Base-by-base conservation (phyloP, 2,888 invertebrate genomes). In the Lampropteryx suffumata region DNA sequence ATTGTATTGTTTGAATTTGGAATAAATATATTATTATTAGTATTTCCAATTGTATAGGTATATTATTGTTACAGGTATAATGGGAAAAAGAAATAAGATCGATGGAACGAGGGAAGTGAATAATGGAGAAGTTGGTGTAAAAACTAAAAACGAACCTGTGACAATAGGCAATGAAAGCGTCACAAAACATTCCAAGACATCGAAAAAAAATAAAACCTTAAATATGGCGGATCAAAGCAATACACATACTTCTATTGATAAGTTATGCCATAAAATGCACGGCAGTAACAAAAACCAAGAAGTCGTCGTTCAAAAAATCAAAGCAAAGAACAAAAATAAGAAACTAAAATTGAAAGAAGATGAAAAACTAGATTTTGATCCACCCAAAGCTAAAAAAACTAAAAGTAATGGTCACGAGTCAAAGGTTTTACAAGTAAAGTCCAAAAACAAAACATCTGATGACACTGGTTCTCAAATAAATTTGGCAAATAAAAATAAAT, bases 381-480 rank as follows among this genome's bases (percentile, higher is more conserved):
- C 5, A 5, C 7, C 21, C 3, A 35, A 26, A 14, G 34, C 11
- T n/a, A 43, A 40, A 47, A 60, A 55, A 61, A 42, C 57, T 50
- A 3, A 7, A 24, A 35, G 2, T 44, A 63, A 62, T 41, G 34
- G 7, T 11, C 14, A 37, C 11, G 26, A 41, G 30, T 5, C 28
- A 29, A 45, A 48, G n/a, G 32, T 33, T 24, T 30, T 6, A 14
- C 27, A 11, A 29, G 2, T 14, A 44, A 13, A 35, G 8, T n/a
- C 12, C 2, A 49, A 42, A 43, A 69, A 67, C 29, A 71, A 68
- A 53, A 76, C 17, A 62, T 56, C 62, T 5, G 65, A 69, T 33
- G 69, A 66, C 30, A 58, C 62, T 21, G 26, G 0, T 13, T 10
- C 14, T 26, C 30, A 4, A 37, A n/a, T 36, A 36, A 17, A 11